Base-by-base conservation (phyloP, 2,113 vertebrate genomes). In the Excalfactoria chinensis region DNA sequence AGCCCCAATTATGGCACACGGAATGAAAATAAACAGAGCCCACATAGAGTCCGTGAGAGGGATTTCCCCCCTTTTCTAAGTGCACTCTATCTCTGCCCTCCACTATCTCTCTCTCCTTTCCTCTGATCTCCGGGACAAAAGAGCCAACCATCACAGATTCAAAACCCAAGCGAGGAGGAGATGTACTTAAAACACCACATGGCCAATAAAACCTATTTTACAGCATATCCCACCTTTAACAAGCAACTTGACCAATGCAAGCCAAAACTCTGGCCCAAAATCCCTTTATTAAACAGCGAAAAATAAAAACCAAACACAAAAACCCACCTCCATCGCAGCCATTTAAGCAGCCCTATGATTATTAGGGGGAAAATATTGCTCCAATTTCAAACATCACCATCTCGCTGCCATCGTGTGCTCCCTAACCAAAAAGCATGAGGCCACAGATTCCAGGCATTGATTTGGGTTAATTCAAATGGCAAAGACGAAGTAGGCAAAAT, bases 131-230 rank as follows among this genome's bases (percentile, higher is more conserved):
- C 14, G 9, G 92, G 88, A 97, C 89, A 95, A 97, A 97, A 96
- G 93, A 90, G 93, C 77, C 84, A 70, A 89, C 86, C 43, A 55
- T 89, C 87, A 30, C 64, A 86, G 87, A 95, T 74, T 80, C 58
- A 79, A 94, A 97, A 73, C n/a, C n/a, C 84, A 58, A 95, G 84
- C 66, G 40, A 72, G 72, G 67, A 95, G 84, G 93, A 90, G 74
- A 60, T 72, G 93, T 74, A 21, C 84, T 96, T 92, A 87, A 96
- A 95, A 95, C 69, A 66, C 94, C 92, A 94, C 95, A 95, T 88
- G 93, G 95, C 95, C 89, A 91, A 93, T 97, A 96, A 96, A 97
- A 53, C 32, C 75, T 70, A 72, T 94, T 97, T 97, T 95, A 95
- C 86, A 90, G 70, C 64, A 13, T 68, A 88, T 93, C 87, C 95